Evolutionary conservation across 2,797 vertebrate genomes (phyloP).

Genomic region (Eidolon dupreanum): DNA sequence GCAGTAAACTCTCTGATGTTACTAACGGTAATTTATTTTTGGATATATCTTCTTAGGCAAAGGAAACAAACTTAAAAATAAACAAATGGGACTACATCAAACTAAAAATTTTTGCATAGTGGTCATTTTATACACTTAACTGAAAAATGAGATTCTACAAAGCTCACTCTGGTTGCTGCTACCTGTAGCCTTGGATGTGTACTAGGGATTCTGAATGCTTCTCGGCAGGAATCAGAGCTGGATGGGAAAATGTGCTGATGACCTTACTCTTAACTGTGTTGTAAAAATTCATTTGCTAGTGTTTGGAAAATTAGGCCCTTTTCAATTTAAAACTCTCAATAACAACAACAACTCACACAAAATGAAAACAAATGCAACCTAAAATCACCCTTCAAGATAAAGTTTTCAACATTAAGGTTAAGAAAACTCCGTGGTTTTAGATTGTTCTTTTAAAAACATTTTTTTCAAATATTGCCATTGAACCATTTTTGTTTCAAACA

Average conservation of each 20-base stretch:
- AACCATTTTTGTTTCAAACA: slow-evolving; percentile 22
- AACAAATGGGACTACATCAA: too few species aligned
- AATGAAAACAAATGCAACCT: neutral
- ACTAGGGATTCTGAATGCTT: neutral
- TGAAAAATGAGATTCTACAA: neutral
- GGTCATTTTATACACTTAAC: neutral
- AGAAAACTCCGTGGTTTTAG: neutral
- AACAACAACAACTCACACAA: neutral
- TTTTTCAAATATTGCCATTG: neutral
- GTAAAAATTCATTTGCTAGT: neutral
- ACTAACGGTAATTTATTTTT: too few species aligned
- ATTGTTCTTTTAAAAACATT: neutral
- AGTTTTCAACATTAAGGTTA: slow-evolving; percentile 2
- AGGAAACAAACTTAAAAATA: too few species aligned
- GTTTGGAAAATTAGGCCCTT: neutral
- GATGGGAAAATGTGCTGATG: neutral
- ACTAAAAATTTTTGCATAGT: too few species aligned
- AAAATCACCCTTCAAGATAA: neutral
- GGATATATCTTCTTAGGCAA: too few species aligned
- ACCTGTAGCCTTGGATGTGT: neutral
- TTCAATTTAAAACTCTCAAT: neutral
- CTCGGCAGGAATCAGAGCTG: neutral
- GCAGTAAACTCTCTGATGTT: too few species aligned
- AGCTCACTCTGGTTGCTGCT: neutral
- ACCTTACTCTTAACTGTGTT: neutral